These are phyloP conservation scores for Campodea augens DNA, from an alignment of 1,140 invertebrate species.

Conservation along the genomic window DNA sequence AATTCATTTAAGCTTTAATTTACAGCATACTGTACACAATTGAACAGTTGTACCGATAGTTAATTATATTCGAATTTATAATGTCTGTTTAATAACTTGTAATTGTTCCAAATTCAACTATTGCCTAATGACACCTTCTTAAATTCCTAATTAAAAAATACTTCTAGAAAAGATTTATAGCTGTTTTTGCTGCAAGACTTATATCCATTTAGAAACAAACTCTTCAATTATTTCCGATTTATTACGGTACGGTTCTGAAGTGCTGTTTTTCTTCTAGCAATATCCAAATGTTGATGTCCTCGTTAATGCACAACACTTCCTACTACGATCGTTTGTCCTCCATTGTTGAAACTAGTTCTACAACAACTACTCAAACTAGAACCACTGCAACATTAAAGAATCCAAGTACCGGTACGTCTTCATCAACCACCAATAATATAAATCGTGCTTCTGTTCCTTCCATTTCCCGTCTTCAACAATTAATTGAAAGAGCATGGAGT, in stretches of 20 bases:
- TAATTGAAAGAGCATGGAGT: slow-evolving; percentile 73
- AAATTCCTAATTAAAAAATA: too few species aligned
- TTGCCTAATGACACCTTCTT: too few species aligned
- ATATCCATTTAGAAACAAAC: too few species aligned
- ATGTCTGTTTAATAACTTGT: too few species aligned
- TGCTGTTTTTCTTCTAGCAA: slow-evolving; percentile 34
- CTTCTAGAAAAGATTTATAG: too few species aligned
- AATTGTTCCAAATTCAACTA: too few species aligned
- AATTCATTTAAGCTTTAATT: too few species aligned
- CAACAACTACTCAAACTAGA: not conserved
- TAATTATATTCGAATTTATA: too few species aligned
- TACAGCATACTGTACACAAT: too few species aligned
- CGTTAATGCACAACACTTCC: slow-evolving; percentile 45
- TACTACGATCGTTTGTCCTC: slow-evolving; percentile 44
- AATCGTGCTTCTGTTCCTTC: slow-evolving; percentile 51
- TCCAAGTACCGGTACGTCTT: not conserved
- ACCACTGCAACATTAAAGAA: not conserved
- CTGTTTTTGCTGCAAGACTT: too few species aligned
- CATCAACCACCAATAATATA: not conserved
- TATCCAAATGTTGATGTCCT: slow-evolving; percentile 75
- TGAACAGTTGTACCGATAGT: too few species aligned
- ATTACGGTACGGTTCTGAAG: slow-evolving; percentile 5
- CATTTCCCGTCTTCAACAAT: slow-evolving; percentile 57
- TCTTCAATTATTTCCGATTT: too few species aligned
- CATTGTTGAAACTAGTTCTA: slow-evolving; percentile 3